Evolutionary conservation across 2,113 vertebrate species (phyloP), one percentile per base, ranked within the genome.

Genomic region (Vulpes ferrilata): DNA sequence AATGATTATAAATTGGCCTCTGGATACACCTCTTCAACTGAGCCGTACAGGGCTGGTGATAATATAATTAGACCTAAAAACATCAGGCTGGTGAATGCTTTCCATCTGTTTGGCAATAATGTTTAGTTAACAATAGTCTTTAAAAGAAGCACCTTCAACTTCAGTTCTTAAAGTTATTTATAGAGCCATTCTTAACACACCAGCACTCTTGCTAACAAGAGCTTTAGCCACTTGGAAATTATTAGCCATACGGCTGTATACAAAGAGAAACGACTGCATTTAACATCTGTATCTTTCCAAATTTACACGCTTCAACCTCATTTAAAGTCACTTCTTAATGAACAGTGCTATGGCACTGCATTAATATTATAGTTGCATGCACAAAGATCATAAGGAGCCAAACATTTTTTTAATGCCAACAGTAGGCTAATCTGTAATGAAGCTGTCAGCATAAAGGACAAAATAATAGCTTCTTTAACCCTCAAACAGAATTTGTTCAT

Each of bases 1-100:
- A 99, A 99, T 99, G 99, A 99, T 99, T 99, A 99, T 99, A 99
- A 99, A 99, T 99, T 99, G 99, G 99, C 99, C 99, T 99, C 99
- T 99, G 99, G 99, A 99, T 99, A 99, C 99, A 99, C 99, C 99
- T 99, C 99, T 99, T 99, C 99, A 99, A 99, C 98, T 97, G 99
- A 99, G 99, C 99, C 99, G 96, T 99, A 99, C 99, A 99, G 99
- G 99, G 98, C 98, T 98, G 98, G 99, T 96, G 98, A 99, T 99
- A 99, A 99, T 99, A 99, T 99, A 99, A 99, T 99, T 99, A 99
- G 99, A 99, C 99, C 99, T 99, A 99, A 99, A 99, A 99, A 99
- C 99, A 99, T 99, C 99, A 99, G 99, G 99, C 99, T 98, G 98
- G 98, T 98, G 99, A 99, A 99, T 99, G 99, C 99, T 99, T 99